phyloP scores from a whole-genome alignment of 2,888 invertebrate species.

The Strigamia crassipes region DNA sequence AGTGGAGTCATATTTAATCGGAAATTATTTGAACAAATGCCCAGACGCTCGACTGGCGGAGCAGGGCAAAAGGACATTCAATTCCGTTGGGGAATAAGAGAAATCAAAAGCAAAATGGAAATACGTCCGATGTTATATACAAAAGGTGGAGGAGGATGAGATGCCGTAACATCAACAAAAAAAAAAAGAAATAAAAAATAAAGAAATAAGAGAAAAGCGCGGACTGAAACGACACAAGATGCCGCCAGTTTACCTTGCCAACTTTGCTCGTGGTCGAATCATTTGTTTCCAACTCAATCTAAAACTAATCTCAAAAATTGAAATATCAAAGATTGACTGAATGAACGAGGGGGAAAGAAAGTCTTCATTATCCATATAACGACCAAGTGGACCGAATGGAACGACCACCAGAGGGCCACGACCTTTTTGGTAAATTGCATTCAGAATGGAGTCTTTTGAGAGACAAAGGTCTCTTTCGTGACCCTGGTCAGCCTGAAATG shows the following conservation, averaged over 20 bases:
- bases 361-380: slow-evolving; percentile 10
- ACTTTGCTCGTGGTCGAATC: slow-evolving; percentile 2
- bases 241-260: background rate
- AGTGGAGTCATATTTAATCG: slow-evolving; percentile 23
- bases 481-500: background rate
- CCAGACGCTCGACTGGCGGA: background rate
- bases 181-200: no score
- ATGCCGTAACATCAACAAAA: background rate
- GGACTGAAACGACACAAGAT: background rate
- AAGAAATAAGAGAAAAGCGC: background rate
- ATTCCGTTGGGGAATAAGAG: slow-evolving; percentile 2
- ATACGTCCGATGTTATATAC: background rate
- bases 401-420: background rate
- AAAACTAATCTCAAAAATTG: background rate
- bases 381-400: background rate
- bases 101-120: slow-evolving; percentile 2
- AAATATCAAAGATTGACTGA: background rate
- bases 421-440: slow-evolving; percentile 10
- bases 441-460: background rate
- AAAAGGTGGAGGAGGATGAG: no score
- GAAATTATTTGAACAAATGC: slow-evolving; percentile 31
- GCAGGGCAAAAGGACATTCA: background rate
- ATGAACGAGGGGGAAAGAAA: background rate
- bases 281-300: slow-evolving; percentile 10
- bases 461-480: background rate